These are phyloP conservation scores for Aricia agestis DNA, from an alignment of 1,140 invertebrate species.

Conservation along the genomic window DNA sequence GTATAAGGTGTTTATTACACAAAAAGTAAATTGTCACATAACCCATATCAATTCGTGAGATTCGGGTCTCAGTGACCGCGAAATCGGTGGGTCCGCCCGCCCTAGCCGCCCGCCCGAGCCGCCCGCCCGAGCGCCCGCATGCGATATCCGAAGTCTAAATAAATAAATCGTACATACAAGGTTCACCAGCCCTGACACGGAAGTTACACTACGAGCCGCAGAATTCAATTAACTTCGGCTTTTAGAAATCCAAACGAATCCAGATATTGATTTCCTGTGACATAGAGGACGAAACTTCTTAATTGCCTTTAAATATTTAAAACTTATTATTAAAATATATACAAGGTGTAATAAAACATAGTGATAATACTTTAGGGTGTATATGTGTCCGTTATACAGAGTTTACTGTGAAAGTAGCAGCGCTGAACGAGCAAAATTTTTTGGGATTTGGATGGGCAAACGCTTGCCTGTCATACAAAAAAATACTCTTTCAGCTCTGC, in stretches of 20 bases:
- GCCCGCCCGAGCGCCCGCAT: background rate
- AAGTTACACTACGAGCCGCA: background rate
- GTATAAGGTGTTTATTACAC: too few species aligned
- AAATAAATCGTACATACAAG: constrained; percentile 1
- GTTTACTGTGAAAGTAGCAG: too few species aligned
- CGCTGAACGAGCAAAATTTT: too few species aligned
- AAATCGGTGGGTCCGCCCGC: background rate
- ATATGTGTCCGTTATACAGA: too few species aligned
- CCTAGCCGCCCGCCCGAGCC: too few species aligned
- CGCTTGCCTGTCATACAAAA: too few species aligned
- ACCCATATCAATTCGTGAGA: background rate
- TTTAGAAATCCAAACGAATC: background rate
- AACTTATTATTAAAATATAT: background rate
- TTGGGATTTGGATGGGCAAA: too few species aligned
- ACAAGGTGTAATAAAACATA: too few species aligned
- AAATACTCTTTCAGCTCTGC: too few species aligned
- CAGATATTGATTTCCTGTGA: background rate
- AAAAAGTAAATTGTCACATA: too few species aligned
- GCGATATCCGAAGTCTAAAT: background rate
- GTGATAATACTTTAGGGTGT: too few species aligned
- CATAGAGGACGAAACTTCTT: background rate
- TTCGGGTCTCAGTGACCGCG: background rate
- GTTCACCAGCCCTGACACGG: background rate
- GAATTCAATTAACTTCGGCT: constrained; percentile 10
- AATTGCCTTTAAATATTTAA: background rate